These are phyloP conservation scores for Thysanoteuthis rhombus DNA, from an alignment of 2,888 invertebrate species.

Conservation along the genomic window DNA sequence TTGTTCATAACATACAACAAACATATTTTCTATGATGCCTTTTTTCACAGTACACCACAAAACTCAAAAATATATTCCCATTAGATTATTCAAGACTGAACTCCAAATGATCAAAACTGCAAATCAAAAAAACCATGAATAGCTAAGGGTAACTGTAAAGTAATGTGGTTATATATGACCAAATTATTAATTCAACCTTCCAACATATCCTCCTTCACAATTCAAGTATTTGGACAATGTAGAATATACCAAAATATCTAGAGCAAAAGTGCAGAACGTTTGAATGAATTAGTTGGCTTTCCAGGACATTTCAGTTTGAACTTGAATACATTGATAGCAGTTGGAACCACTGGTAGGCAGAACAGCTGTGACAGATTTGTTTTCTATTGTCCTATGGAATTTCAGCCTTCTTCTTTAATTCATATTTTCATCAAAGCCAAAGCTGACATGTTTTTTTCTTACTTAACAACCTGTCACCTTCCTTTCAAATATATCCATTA, in stretches of 20 bases:
- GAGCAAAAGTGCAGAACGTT: neutral
- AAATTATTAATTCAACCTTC: no score
- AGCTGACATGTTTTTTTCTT: neutral
- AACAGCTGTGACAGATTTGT: neutral
- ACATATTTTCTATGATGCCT: no score
- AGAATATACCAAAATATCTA: neutral
- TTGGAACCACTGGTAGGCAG: neutral
- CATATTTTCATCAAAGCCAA: neutral
- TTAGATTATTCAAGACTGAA: no score
- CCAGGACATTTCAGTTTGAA: neutral
- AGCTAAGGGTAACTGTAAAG: no score
- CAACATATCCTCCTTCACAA: no score
- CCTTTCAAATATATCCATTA: neutral
- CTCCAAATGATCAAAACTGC: no score
- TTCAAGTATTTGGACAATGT: no score
- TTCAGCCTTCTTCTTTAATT: neutral
- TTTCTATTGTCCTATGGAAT: neutral
- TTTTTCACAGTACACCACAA: no score
- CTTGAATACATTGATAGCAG: neutral
- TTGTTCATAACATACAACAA: no score
- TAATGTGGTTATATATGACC: no score
- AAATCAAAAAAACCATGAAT: no score
- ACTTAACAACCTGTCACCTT: neutral
- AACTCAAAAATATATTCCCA: no score
- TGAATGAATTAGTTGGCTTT: neutral